Percentiles rank a stretch among this genome's conserved stretches.
Conservation (phyloP, 2,888 invertebrate genomes). For the Stenchaetothrips biformis region DNA sequence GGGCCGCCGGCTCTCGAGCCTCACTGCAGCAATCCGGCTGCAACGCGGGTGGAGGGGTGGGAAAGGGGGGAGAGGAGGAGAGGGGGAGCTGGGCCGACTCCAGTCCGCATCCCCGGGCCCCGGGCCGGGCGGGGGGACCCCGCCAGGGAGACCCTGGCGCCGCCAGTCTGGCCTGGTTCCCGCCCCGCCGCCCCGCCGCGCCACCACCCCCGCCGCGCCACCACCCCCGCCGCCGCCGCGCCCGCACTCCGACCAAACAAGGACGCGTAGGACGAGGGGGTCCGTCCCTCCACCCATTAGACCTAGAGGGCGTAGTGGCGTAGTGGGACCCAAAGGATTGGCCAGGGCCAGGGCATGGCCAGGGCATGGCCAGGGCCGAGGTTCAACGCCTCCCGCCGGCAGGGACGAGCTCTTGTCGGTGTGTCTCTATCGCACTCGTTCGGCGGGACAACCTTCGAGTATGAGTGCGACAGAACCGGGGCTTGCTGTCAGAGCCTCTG, state of each 20-base stretch:
- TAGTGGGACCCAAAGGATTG: too few relatives aligned
- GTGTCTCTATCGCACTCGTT: too few relatives aligned
- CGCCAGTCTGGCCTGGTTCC: slow-evolving; percentile 13
- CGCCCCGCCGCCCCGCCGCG: slow-evolving; percentile 3
- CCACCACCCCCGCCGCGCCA: slow-evolving; percentile 27
- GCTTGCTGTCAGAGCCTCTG: too few relatives aligned
- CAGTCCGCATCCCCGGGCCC: slow-evolving; percentile 7
- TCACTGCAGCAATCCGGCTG: slow-evolving; percentile 23
- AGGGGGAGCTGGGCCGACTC: slow-evolving; percentile 3
- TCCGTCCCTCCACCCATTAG: slow-evolving; percentile 30
- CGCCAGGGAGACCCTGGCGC: background rate
- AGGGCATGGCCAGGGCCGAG: background rate
- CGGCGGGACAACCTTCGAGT: too few relatives aligned
- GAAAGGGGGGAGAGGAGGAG: background rate
- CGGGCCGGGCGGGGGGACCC: background rate
- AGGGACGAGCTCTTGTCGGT: too few relatives aligned
- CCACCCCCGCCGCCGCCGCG: slow-evolving; percentile 26
- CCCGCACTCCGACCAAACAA: slow-evolving; percentile 30
- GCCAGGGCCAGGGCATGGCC: background rate
- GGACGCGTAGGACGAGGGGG: slow-evolving; percentile 34
- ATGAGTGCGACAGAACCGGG: too few relatives aligned
- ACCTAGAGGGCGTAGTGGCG: too few relatives aligned
- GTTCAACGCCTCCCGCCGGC: too few relatives aligned
- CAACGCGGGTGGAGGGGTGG: slow-evolving; percentile 4
- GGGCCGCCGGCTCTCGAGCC: background rate